These are phyloP conservation scores for Adela reaumurella DNA, from an alignment of 2,888 invertebrate genomes.

Conservation along the genomic window DNA sequence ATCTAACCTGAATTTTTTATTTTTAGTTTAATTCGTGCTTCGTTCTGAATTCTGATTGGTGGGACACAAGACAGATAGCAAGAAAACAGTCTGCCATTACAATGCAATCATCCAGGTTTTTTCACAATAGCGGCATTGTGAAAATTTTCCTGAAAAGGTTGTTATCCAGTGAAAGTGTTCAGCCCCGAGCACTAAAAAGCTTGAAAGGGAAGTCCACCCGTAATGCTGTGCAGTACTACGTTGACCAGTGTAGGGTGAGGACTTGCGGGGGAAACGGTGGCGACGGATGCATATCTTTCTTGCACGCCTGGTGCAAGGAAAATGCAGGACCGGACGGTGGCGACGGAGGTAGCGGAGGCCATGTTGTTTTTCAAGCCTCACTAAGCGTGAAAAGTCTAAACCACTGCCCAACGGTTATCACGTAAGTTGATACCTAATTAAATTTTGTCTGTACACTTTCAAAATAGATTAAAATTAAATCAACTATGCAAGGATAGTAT, in stretches of 20 bases:
- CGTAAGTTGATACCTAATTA: no score
- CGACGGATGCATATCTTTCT: slow-evolving; percentile 86
- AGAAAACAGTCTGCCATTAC: not conserved
- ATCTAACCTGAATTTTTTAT: no score
- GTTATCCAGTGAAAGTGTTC: not conserved
- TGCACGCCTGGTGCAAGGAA: slow-evolving; percentile 78
- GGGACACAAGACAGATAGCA: no score
- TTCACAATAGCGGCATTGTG: not conserved
- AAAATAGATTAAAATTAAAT: no score
- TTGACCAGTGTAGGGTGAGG: slow-evolving; percentile 66
- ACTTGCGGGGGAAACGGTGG: slow-evolving; percentile 87
- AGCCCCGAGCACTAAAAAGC: slow-evolving; percentile 35
- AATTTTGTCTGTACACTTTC: no score
- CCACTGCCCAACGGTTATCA: slow-evolving; percentile 54
- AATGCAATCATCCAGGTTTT: not conserved
- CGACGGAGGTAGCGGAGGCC: slow-evolving; percentile 94
- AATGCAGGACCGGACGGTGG: slow-evolving; percentile 94
- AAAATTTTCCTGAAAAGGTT: not conserved
- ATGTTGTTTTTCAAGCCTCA: slow-evolving; percentile 79
- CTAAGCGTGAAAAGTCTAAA: slow-evolving; percentile 66
- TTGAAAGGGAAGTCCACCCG: slow-evolving; percentile 37
- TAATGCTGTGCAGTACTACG: slow-evolving; percentile 56
- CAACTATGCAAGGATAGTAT: no score
- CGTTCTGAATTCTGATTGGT: no score
- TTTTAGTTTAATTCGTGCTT: no score